phyloP scores from a whole-genome alignment of 2,797 vertebrate genomes.

The Helostoma temminkii region DNA sequence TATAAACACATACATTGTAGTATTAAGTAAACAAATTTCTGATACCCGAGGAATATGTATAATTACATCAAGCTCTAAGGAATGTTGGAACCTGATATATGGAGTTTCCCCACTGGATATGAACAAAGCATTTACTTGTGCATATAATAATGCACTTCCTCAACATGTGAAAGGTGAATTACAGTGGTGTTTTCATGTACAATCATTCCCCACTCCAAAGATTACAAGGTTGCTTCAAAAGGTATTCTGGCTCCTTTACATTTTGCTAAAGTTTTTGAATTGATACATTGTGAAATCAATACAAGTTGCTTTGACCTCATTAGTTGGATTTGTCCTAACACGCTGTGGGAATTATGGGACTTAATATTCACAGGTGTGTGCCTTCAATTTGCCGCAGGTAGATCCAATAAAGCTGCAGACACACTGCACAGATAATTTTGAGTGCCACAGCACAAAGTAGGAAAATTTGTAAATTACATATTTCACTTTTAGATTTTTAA shows the following conservation, averaged over 20 bases:
- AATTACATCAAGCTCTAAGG: not conserved
- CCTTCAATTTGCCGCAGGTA: not conserved
- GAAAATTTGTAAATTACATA: not conserved
- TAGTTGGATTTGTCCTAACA: not conserved
- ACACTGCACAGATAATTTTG: not conserved
- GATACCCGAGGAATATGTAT: not conserved
- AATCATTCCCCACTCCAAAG: not conserved
- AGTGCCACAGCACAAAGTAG: not conserved
- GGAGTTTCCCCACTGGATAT: constrained; percentile 6
- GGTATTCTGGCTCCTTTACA: not conserved
- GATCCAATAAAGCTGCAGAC: not conserved
- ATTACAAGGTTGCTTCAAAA: not conserved
- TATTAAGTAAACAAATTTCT: not conserved
- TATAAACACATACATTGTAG: not conserved
- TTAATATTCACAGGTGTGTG: not conserved
- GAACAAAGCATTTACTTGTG: constrained; percentile 16
- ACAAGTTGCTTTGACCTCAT: not conserved
- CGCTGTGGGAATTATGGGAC: not conserved
- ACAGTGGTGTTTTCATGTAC: constrained; percentile 12
- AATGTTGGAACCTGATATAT: not conserved
- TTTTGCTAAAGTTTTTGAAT: not conserved
- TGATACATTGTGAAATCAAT: not conserved
- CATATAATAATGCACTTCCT: constrained; percentile 32
- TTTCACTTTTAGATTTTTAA: not conserved
- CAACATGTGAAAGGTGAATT: constrained; percentile 14